phyloP scores from a whole-genome alignment of 2,888 invertebrate genomes.

The Tryphoninae sp. region DNA sequence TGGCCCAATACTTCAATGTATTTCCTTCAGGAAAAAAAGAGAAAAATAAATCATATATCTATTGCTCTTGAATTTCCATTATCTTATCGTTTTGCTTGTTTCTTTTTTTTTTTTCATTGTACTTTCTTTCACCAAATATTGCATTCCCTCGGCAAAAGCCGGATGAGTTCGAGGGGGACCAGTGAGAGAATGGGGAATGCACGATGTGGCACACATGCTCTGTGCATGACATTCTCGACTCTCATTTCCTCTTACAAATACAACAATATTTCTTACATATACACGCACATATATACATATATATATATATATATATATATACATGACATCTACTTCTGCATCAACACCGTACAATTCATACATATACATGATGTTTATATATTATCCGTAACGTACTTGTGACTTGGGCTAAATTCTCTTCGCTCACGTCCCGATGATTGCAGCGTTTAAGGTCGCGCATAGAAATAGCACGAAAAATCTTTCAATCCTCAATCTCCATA shows the following conservation, averaged over 20 bases:
- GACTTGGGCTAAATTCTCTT: constrained; percentile 25
- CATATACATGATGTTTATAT: neutral
- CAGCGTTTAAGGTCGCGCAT: constrained; percentile 67
- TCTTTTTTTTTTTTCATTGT: constrained; percentile 4
- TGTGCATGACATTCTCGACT: constrained; percentile 28
- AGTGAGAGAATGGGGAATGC: constrained; percentile 17
- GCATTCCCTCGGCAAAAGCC: constrained; percentile 37
- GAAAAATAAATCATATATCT: neutral
- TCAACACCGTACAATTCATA: neutral
- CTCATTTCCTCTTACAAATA: constrained; percentile 3
- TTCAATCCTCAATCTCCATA: neutral
- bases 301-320: neutral
- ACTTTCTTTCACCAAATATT: constrained; percentile 29
- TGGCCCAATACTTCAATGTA: too few species aligned
- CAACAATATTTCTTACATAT: neutral
- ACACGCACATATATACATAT: neutral
- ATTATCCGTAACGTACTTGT: neutral
- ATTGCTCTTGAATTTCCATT: constrained; percentile 44
- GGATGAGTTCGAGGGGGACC: constrained; percentile 17
- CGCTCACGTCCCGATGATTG: constrained; percentile 51
- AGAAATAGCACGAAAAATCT: constrained; percentile 55
- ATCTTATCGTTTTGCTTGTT: constrained; percentile 38
- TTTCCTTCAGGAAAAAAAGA: too few species aligned
- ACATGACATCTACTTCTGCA: too few species aligned
- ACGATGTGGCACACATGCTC: neutral